Evolutionary conservation across 2,888 invertebrate species (phyloP), one percentile per base, ranked within the genome.

Genomic region (Myopa testacea): DNA sequence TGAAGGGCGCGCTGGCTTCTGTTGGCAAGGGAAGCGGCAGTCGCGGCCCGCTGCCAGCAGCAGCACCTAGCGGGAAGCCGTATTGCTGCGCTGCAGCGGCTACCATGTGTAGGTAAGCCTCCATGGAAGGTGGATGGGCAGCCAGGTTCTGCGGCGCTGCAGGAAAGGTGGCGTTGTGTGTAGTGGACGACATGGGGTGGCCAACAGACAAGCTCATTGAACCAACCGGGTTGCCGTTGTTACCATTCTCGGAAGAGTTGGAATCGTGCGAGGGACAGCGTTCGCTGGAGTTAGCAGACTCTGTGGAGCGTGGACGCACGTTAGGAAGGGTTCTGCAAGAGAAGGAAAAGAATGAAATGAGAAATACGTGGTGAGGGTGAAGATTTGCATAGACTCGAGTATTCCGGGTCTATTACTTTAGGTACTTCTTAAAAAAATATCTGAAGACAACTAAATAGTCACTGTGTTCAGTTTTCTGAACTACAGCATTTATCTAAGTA

Each of bases 181-280:
- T 79, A 16, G 79, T 81, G 73, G 83, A 80, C 75, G 34, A n/a
- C 5, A 82, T 81, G 72, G 74, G 81, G 62, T 68, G 62, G 5
- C 76, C 80, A 52, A 69, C 68, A 67, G 79, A 19, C 6, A 71
- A 74, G n/a, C 58, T 65, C 37, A 71, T 60, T 52, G 77, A 63
- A 34, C 77, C 78, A 74, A 34, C 60, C 76, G 69, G 74, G 78
- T 10, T 60, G 19, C 74, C 81, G 40, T 79, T 81, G 40, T 90
- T 89, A 26, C 90, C 90, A 79, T 94, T 92, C 83, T 93, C 94
- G 65, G 94, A 94, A 84, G 93, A 93, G 86, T 93, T 91, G 71
- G 94, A 94, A 88, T 95, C 95, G 87, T 93, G 93, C 82, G 94
- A 94, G 81, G 95, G 94, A 89, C 95, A 95, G 82, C 94, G 93